Evolutionary conservation across 2,888 invertebrate genomes (phyloP).

Genomic region (Stenotaenia linearis): DNA sequence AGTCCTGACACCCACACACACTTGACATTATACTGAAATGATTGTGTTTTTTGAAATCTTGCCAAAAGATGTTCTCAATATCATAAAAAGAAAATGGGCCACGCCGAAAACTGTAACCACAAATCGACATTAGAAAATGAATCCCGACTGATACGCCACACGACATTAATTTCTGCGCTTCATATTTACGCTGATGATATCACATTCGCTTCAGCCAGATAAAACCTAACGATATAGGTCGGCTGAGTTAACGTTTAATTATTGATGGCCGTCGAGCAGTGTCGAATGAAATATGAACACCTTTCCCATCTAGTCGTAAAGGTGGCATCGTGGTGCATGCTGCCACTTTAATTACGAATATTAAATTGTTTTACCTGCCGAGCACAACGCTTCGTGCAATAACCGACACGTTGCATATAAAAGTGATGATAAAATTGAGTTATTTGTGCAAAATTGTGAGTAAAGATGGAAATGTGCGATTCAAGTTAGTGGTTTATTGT

Average conservation of each 20-base stretch:
- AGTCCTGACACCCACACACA: not conserved
- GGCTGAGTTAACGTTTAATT: not conserved
- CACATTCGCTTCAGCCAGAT: not conserved
- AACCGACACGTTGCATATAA: too few relatives aligned
- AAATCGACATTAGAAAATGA: not conserved
- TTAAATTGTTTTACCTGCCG: not conserved
- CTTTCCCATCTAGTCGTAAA: not conserved
- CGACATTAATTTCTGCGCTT: conserved; percentile 5
- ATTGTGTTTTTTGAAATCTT: not conserved
- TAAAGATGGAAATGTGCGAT: too few relatives aligned
- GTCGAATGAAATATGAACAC: conserved; percentile 17
- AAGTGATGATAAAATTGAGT: too few relatives aligned
- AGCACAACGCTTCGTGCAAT: too few relatives aligned
- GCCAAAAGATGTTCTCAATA: conserved; percentile 21
- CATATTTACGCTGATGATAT: not conserved
- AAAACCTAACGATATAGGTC: not conserved
- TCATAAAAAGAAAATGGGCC: conserved; percentile 5
- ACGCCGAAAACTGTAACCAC: not conserved
- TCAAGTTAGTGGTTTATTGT: too few relatives aligned
- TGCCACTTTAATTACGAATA: not conserved
- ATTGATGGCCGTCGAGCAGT: not conserved
- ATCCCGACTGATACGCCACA: not conserved
- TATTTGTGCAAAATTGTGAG: too few relatives aligned
- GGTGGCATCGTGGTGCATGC: not conserved
- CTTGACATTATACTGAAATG: not conserved